Conservation (phyloP, 2,797 vertebrate genomes). For the Peromyscus eremicus region DNA sequence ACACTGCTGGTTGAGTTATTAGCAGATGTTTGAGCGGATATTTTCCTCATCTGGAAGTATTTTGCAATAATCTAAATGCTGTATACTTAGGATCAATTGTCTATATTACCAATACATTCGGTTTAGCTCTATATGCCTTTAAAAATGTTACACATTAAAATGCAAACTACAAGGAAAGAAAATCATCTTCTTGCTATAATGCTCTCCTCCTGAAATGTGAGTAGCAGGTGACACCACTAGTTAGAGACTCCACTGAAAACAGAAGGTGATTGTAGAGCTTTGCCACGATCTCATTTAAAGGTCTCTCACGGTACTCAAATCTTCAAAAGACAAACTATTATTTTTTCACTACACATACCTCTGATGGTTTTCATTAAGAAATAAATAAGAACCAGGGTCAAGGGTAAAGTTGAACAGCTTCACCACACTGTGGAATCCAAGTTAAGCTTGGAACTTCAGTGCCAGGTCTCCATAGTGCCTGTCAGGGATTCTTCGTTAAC, state of each 20-base stretch:
- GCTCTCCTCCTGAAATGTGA: background rate
- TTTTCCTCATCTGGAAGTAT: constrained; percentile 43
- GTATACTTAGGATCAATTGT: constrained; percentile 24
- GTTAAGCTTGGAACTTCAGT: background rate
- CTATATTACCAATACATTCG: background rate
- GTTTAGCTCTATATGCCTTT: constrained; percentile 14
- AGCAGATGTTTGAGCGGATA: background rate
- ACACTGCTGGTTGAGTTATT: background rate
- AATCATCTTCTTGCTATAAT: background rate
- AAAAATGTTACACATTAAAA: background rate
- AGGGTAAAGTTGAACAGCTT: background rate
- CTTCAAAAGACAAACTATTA: background rate
- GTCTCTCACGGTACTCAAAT: background rate
- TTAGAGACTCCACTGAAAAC: background rate
- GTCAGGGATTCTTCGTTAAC: background rate
- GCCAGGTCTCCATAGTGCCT: rapidly evolving
- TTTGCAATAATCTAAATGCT: constrained; percentile 56
- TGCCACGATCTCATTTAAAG: background rate
- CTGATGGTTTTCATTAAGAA: background rate
- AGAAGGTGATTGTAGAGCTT: background rate
- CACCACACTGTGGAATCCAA: background rate
- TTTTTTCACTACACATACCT: background rate
- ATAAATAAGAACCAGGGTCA: background rate
- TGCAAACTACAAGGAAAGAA: background rate
- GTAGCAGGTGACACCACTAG: background rate